Percentiles rank a stretch among this genome's conserved stretches.
Evolutionary conservation across 2,113 vertebrate species (phyloP).

Genomic region (Colistium nudipinnis): DNA sequence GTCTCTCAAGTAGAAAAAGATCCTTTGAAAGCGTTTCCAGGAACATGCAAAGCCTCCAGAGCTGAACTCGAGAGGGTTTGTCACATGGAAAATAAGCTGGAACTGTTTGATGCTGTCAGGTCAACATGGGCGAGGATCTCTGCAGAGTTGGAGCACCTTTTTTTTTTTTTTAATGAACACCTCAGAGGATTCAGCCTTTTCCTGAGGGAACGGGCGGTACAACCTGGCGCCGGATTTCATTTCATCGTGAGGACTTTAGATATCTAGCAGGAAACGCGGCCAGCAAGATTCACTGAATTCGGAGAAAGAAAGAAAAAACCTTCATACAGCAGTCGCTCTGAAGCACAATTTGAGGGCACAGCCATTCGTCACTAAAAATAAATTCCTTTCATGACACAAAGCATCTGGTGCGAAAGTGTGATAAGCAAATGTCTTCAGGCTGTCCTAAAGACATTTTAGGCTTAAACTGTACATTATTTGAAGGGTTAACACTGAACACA

Average conservation of each 20-base stretch:
- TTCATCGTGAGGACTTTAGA: neutral
- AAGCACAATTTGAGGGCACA: neutral
- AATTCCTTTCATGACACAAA: neutral
- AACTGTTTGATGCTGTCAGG: neutral
- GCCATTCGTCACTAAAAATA: constrained; percentile 1
- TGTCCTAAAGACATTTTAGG: neutral
- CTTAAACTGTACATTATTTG: neutral
- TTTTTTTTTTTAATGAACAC: neutral
- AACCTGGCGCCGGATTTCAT: neutral
- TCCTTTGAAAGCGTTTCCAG: constrained; percentile 7
- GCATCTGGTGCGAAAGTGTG: neutral
- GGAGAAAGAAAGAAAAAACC: too few relatives aligned
- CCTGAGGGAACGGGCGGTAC: neutral
- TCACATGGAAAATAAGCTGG: constrained; percentile 37
- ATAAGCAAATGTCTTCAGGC: neutral
- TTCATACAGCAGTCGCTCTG: neutral
- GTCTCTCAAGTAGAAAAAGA: constrained; percentile 1
- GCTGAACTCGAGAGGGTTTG: constrained; percentile 5
- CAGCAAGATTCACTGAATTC: neutral
- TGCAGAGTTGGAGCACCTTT: neutral
- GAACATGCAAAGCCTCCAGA: constrained; percentile 24
- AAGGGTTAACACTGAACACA: neutral
- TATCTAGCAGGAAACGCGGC: neutral
- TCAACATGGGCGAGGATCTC: neutral
- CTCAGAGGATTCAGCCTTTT: neutral